phyloP scores from a whole-genome alignment of 2,113 vertebrate species.

The Ctenodactylus gundi region DNA sequence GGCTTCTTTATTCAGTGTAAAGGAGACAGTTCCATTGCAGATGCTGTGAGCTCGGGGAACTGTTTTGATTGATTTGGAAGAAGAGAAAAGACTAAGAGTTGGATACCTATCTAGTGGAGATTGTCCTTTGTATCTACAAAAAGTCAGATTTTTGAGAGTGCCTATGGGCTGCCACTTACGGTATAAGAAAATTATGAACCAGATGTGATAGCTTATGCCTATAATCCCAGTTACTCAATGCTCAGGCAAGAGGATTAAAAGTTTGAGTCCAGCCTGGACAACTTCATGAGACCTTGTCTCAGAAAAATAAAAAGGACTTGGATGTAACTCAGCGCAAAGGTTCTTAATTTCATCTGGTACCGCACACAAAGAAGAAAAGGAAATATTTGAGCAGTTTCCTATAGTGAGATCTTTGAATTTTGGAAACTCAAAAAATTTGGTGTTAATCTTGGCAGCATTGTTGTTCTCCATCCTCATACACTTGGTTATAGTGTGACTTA shows the following conservation, averaged over 20 bases:
- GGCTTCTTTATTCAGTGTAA: not conserved
- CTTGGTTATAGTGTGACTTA: not conserved
- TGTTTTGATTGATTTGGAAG: not conserved
- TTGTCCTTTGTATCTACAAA: not conserved
- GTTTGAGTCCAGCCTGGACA: too few relatives aligned
- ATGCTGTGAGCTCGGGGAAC: not conserved
- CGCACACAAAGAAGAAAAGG: not conserved
- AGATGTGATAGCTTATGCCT: not conserved
- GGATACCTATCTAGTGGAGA: not conserved
- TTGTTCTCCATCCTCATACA: not conserved
- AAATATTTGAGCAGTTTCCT: not conserved
- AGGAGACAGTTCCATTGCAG: not conserved
- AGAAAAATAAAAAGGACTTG: not conserved
- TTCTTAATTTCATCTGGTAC: not conserved
- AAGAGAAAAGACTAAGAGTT: not conserved
- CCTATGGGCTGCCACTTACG: not conserved
- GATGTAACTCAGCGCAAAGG: not conserved
- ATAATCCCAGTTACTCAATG: not conserved
- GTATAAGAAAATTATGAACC: not conserved
- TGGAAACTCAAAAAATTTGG: not conserved
- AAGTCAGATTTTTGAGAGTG: not conserved
- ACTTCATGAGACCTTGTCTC: not conserved
- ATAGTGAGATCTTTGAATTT: not conserved
- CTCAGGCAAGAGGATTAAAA: not conserved
- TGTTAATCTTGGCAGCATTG: not conserved